Base-by-base conservation (phyloP, 2,113 vertebrate genomes). In the Fregata magnificens region DNA sequence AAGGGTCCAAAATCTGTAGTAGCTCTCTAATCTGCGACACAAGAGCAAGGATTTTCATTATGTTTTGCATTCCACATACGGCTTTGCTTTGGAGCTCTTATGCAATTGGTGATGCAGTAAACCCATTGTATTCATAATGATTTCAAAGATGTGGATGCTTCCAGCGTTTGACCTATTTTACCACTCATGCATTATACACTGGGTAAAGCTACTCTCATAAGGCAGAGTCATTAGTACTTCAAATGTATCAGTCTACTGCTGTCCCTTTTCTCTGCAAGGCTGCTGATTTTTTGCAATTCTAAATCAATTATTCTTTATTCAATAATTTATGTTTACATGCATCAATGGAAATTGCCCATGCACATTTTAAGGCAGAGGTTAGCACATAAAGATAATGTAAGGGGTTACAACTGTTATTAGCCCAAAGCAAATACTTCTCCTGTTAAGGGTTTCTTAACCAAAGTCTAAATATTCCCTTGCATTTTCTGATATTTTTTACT, bases 161-260 rank as follows among this genome's bases (percentile, higher is more conserved):
- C 94, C 92, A 95, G 94, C 66, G 62, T 96, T 97, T 97, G 97
- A 97, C 97, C 97, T 97, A 96, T 96, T 97, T 98, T 97, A 92
- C 90, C 95, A 85, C 88, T 97, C 95, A 92, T 91, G 93, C 85
- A 93, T 98, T 97, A 94, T 97, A 90, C 83, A 95, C 95, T 29
- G 83, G 59, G 50, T 94, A 96, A 96, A 97, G 77, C 89, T 91
- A 95, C 92, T 87, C 79, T 93, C 90, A 62, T 76, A 95, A 71
- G 93, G 95, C 91, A 95, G 89, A 90, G 83, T 93, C 95, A 90
- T 97, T 96, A 96, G 94, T 88, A 94, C 86, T 92, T 93, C 88
- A 93, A 95, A 95, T 86, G 73, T 91, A 94, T 91, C 90, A 31
- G 45, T 88, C 71, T 76, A 65, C 56, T 93, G 78, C 56, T 96